Percentiles rank a stretch among this genome's conserved stretches.
Evolutionary conservation across 1,140 invertebrate genomes (phyloP).

Genomic region (Drosophila santomea): DNA sequence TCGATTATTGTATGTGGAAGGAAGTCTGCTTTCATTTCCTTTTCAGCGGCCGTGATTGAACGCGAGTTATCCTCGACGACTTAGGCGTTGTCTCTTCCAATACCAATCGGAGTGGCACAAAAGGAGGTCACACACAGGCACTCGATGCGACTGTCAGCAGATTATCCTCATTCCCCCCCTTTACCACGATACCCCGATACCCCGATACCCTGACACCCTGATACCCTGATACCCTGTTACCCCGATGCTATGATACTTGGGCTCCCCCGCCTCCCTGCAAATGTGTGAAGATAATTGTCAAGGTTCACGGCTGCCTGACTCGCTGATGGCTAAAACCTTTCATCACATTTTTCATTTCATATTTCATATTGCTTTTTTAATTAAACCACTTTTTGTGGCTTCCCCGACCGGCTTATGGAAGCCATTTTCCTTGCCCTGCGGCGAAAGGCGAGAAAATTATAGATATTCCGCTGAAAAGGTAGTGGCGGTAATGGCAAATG

Average conservation of each 20-base stretch:
- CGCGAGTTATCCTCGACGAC: constrained; percentile 73
- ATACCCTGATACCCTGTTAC: background rate
- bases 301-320: constrained; percentile 44
- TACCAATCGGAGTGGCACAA: constrained; percentile 52
- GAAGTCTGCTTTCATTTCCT: constrained; percentile 71
- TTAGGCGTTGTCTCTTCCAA: constrained; percentile 71
- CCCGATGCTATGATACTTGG: background rate
- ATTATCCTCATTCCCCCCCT: constrained; percentile 49
- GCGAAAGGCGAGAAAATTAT: constrained; percentile 5
- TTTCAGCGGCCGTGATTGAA: constrained; percentile 72
- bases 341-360: constrained; percentile 63
- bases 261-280: constrained; percentile 15
- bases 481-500: constrained; percentile 9
- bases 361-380: constrained; percentile 60
- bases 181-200: background rate
- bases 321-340: constrained; percentile 53
- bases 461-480: background rate
- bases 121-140: constrained; percentile 36
- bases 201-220: constrained; percentile 2
- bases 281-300: constrained; percentile 78
- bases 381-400: constrained; percentile 56
- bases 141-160: constrained; percentile 59
- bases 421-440: constrained; percentile 20
- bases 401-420: constrained; percentile 56
- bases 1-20: constrained; percentile 69